phyloP scores from a whole-genome alignment of 92 coral and sea anemone genomes.

The Zoanthus sansibaricus region DNA sequence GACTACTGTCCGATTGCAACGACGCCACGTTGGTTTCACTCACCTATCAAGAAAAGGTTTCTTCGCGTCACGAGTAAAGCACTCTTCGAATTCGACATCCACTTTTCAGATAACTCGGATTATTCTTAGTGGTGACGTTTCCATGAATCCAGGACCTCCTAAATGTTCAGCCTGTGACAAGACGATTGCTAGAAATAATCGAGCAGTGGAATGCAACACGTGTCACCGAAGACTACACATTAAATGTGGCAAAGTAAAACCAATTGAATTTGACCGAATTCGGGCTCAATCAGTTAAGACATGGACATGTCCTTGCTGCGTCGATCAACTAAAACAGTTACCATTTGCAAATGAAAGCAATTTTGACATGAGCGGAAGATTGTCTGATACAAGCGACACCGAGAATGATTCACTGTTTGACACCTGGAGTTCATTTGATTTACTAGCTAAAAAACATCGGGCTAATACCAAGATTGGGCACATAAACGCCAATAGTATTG shows the following conservation, averaged over 20 bases:
- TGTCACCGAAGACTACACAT: conserved; percentile 51
- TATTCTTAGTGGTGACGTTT: conserved; percentile 51
- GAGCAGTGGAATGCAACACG: conserved; percentile 51
- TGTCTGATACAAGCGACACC: conserved; percentile 4
- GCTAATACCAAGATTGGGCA: conserved; percentile 54
- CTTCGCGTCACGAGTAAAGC: conserved; percentile 47
- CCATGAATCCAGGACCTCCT: conserved; percentile 50
- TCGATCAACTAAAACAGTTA: conserved; percentile 52
- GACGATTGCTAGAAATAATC: conserved; percentile 52
- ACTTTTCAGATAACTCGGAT: conserved; percentile 38
- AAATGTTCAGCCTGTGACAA: conserved; percentile 49
- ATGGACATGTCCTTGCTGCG: conserved; percentile 54
- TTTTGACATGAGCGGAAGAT: conserved; percentile 34
- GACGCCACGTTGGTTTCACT: conserved; percentile 56
- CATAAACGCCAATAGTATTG: conserved; percentile 49
- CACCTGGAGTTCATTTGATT: conserved; percentile 34
- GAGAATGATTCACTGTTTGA: conserved; percentile 7
- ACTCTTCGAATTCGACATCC: conserved; percentile 50
- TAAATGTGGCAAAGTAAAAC: conserved; percentile 52
- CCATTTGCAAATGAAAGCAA: conserved; percentile 46
- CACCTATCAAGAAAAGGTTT: conserved; percentile 50
- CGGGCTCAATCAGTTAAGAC: conserved; percentile 32
- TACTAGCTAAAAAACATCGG: conserved; percentile 15
- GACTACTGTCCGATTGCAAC: conserved; percentile 52
- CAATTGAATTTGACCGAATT: conserved; percentile 48